Conservation (phyloP, 2,888 invertebrate species). For the Nomada ferruginata region DNA sequence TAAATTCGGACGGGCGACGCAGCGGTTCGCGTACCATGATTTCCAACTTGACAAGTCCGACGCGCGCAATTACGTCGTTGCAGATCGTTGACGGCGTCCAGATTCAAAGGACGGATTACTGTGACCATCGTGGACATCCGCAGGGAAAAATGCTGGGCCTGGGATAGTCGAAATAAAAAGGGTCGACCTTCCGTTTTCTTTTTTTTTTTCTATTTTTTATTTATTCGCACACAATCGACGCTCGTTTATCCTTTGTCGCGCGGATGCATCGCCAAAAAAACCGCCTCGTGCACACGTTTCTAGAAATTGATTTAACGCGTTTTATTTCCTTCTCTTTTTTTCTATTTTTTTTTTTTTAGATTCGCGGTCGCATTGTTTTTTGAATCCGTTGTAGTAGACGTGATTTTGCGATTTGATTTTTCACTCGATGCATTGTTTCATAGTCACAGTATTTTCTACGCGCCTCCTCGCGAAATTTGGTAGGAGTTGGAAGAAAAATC, state of each 20-base stretch:
- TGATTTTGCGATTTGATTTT: not conserved
- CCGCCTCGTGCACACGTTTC: conserved; percentile 1
- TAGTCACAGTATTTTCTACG: too few relatives aligned
- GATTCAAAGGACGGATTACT: conserved; percentile 54
- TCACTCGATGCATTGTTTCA: too few relatives aligned
- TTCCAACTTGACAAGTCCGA: conserved; percentile 52
- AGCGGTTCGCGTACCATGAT: conserved; percentile 14
- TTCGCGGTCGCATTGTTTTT: not conserved
- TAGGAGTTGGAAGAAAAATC: too few relatives aligned
- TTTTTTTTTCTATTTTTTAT: not conserved
- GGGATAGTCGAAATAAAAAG: conserved; percentile 38
- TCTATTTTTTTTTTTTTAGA: too few relatives aligned
- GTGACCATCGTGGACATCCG: conserved; percentile 28
- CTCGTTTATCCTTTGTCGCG: conserved; percentile 31
- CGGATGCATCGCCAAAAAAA: conserved; percentile 3
- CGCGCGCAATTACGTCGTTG: conserved; percentile 48
- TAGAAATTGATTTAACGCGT: conserved; percentile 9
- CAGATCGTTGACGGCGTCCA: not conserved
- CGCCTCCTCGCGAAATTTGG: too few relatives aligned
- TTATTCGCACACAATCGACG: conserved; percentile 8
- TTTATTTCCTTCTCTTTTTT: not conserved
- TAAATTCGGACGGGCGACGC: conserved; percentile 31
- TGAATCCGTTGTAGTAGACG: too few relatives aligned
- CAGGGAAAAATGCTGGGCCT: conserved; percentile 9
- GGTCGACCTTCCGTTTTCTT: not conserved